These are phyloP conservation scores for Urosaurus nigricauda DNA, from an alignment of 2,797 vertebrate species.

Conservation along the genomic window DNA sequence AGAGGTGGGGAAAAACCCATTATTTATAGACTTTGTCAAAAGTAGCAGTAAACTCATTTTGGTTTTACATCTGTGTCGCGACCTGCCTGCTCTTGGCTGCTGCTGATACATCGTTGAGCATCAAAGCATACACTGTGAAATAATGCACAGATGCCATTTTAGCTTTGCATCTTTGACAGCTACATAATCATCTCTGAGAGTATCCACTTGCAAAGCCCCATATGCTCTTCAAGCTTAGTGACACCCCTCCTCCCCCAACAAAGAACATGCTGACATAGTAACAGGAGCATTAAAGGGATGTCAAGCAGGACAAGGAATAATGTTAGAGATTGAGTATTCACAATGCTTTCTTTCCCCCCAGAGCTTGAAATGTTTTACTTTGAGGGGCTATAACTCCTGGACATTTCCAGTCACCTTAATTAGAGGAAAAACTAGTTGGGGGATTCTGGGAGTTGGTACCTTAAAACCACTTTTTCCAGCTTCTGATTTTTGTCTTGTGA, in stretches of 20 bases:
- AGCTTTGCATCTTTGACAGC: not conserved
- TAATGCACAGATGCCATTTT: constrained; percentile 44
- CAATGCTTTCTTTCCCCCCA: not conserved
- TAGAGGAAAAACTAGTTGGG: too few relatives aligned
- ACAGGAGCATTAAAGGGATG: not conserved
- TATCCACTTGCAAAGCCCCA: constrained; percentile 26
- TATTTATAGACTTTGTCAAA: constrained; percentile 35
- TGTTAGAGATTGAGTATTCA: not conserved
- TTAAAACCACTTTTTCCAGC: too few relatives aligned
- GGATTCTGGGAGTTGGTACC: too few relatives aligned
- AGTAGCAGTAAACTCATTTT: constrained; percentile 33
- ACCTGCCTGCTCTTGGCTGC: constrained; percentile 39
- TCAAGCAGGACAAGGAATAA: not conserved
- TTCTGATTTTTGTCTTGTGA: too few relatives aligned
- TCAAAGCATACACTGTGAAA: constrained; percentile 32
- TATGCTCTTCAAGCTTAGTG: constrained; percentile 6
- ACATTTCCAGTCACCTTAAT: too few relatives aligned
- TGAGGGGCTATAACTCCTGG: too few relatives aligned
- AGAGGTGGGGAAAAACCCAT: not conserved
- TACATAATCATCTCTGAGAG: constrained; percentile 37
- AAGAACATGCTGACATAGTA: not conserved
- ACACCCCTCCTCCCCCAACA: not conserved
- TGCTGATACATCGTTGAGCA: constrained; percentile 9
- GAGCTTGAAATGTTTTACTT: too few relatives aligned
- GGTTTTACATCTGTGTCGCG: constrained; percentile 27